These are phyloP conservation scores for Strigamia transsilvanica DNA, from an alignment of 2,888 invertebrate species.

Conservation along the genomic window DNA sequence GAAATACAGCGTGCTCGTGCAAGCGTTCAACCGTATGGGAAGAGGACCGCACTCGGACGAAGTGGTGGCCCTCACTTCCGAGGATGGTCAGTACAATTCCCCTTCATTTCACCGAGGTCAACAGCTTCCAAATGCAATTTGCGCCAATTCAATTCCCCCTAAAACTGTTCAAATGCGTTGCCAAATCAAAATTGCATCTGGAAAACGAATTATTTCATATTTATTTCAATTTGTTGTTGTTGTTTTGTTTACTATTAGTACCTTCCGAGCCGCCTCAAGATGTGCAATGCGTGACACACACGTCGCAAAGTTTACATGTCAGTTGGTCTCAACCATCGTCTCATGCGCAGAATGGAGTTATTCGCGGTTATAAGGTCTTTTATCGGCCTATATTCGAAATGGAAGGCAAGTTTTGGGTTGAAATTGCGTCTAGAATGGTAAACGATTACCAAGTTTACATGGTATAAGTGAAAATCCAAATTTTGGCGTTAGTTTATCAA, in stretches of 20 bases:
- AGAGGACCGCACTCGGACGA: constrained; percentile 63
- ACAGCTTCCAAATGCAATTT: background rate
- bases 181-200: background rate
- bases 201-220: background rate
- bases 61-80: constrained; percentile 62
- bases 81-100: constrained; percentile 62
- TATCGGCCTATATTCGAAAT: constrained; percentile 51
- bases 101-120: background rate
- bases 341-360: constrained; percentile 54
- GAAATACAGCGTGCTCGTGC: constrained; percentile 63
- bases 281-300: constrained; percentile 54
- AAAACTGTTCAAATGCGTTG: background rate
- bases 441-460: too few species aligned
- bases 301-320: constrained; percentile 56
- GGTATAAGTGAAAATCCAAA: too few species aligned
- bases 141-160: background rate
- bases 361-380: constrained; percentile 56
- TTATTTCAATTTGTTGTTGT: background rate
- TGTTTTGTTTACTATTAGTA: constrained; percentile 39
- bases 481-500: too few species aligned
- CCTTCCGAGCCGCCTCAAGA: constrained; percentile 56
- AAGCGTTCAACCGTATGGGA: constrained; percentile 64
- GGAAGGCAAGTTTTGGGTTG: constrained; percentile 48
- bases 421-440: background rate
- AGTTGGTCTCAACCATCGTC: constrained; percentile 55